phyloP scores from a whole-genome alignment of 2,113 vertebrate genomes.

The Campylomormyrus numenius region DNA sequence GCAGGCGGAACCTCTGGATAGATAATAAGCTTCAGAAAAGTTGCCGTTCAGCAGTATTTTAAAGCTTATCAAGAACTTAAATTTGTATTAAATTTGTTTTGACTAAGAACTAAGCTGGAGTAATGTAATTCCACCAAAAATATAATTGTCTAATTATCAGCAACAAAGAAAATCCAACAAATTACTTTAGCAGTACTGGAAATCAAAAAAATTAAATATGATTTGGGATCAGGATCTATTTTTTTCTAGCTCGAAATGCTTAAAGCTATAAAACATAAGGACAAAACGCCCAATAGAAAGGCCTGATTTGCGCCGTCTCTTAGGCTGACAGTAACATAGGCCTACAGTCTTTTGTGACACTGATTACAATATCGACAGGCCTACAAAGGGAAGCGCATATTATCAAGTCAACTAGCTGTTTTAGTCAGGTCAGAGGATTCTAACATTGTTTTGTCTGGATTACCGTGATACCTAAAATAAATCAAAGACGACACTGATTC shows the following conservation, averaged over 20 bases:
- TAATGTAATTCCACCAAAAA: not conserved
- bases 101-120: not conserved
- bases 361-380: not conserved
- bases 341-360: not conserved
- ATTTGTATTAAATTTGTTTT: not conserved
- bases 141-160: not conserved
- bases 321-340: not conserved
- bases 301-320: not conserved
- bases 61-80: not conserved
- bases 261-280: not conserved
- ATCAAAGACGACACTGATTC: slow-evolving; percentile 26
- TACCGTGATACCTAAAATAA: slow-evolving; percentile 14
- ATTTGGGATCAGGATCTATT: not conserved
- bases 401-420: not conserved
- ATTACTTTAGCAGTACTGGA: not conserved
- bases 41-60: not conserved
- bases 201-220: not conserved
- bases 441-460: slow-evolving; percentile 23
- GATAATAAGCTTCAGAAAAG: not conserved
- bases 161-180: not conserved
- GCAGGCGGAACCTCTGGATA: not conserved
- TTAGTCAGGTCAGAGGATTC: slow-evolving; percentile 7
- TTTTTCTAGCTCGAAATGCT: not conserved
- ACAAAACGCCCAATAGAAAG: not conserved
- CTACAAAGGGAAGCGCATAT: not conserved